Percentiles rank a stretch among this genome's conserved stretches.
Evolutionary conservation across 2,797 vertebrate species (phyloP).

Genomic region (Anguilla obscura): DNA sequence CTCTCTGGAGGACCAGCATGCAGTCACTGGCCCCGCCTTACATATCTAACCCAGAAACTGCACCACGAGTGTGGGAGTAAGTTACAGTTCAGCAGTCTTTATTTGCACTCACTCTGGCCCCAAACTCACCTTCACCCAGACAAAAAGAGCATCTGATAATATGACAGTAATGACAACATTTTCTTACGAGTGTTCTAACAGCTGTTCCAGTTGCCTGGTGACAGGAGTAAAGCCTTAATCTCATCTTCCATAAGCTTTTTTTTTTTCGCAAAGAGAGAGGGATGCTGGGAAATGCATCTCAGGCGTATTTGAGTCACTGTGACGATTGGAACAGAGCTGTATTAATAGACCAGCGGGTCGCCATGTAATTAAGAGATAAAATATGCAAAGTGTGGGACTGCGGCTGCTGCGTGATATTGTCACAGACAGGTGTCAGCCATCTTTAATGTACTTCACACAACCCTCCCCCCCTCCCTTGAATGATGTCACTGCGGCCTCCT

Average conservation of each 20-base stretch:
- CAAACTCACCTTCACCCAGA: background rate
- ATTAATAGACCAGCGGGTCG: slow-evolving; percentile 69
- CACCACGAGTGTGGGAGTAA: background rate
- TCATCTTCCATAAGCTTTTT: background rate
- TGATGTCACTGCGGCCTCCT: slow-evolving; percentile 60
- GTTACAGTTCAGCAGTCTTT: background rate
- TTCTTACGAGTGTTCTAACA: background rate
- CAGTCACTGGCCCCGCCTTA: background rate
- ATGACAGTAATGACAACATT: background rate
- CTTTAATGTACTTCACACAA: slow-evolving; percentile 70
- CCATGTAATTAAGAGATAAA: slow-evolving; percentile 68
- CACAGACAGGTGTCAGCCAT: slow-evolving; percentile 73
- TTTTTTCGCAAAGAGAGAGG: slow-evolving; percentile 19
- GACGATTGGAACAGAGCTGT: slow-evolving; percentile 69
- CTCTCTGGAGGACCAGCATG: background rate
- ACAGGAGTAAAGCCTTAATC: background rate
- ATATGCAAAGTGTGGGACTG: slow-evolving; percentile 62
- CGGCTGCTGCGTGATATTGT: slow-evolving; percentile 48
- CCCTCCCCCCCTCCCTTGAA: slow-evolving; percentile 50
- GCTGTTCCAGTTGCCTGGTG: background rate
- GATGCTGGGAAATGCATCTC: slow-evolving; percentile 48
- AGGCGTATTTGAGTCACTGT: slow-evolving; percentile 64
- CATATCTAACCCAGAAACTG: background rate
- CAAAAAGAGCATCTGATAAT: background rate
- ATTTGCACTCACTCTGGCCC: background rate